phyloP scores from a whole-genome alignment of 2,797 vertebrate genomes.

The Channa striata region DNA sequence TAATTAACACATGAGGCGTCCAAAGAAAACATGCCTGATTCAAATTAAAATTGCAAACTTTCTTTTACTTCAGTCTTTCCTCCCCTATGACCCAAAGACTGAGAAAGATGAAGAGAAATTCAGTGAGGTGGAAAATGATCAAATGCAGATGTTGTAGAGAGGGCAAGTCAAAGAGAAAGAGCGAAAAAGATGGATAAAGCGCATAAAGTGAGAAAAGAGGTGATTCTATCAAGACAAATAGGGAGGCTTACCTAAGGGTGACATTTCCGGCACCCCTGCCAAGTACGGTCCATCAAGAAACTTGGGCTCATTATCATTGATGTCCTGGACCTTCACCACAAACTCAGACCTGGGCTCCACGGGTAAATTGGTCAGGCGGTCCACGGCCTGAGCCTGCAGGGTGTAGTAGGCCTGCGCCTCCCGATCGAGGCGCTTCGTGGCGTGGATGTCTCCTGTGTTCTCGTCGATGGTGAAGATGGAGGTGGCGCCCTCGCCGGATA shows the following conservation, averaged over 20 bases:
- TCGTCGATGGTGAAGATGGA: conserved; percentile 99
- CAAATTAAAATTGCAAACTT: conserved; percentile 63
- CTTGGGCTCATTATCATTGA: conserved; percentile 97
- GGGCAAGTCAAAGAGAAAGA: conserved; percentile 36
- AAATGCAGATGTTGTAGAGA: conserved; percentile 54
- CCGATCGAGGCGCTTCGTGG: conserved; percentile 94
- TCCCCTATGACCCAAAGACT: conserved; percentile 48
- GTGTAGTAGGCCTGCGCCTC: conserved; percentile 98
- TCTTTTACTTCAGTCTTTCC: background rate
- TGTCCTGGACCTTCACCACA: conserved; percentile 98
- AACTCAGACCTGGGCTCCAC: conserved; percentile 95
- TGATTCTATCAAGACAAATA: conserved; percentile 9
- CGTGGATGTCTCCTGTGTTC: conserved; percentile 97
- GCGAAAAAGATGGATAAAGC: conserved; percentile 3
- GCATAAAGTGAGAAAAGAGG: background rate
- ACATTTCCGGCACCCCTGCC: conserved; percentile 96
- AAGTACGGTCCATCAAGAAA: conserved; percentile 96
- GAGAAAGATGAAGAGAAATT: conserved; percentile 57
- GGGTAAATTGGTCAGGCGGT: conserved; percentile 89
- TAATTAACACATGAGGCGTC: conserved; percentile 41
- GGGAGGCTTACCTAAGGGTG: conserved; percentile 89
- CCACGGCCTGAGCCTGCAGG: conserved; percentile 92
- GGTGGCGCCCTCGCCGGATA: conserved; percentile 93
- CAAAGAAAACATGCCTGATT: conserved; percentile 53
- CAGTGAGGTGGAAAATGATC: conserved; percentile 69